A percentile compares a stretch with the other conserved stretches of the same genome.
phyloP scores from a whole-genome alignment of 2,113 vertebrate species.

The Indicator maculatus region DNA sequence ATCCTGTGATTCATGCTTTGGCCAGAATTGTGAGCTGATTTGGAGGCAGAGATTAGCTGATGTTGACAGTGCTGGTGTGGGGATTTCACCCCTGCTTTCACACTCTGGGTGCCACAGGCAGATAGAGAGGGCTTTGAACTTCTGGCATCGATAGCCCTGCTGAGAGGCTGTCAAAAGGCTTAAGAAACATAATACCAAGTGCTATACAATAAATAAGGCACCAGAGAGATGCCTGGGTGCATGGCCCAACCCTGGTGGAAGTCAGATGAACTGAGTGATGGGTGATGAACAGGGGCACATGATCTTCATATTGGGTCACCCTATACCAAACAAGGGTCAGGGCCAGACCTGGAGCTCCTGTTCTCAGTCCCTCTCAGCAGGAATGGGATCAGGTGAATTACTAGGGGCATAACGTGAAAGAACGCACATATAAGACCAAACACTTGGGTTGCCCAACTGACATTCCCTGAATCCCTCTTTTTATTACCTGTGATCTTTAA shows the following conservation, averaged over 20 bases:
- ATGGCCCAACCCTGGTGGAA: neutral
- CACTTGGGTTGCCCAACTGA: neutral
- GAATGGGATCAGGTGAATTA: neutral
- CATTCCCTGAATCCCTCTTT: neutral
- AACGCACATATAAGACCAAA: fast-evolving
- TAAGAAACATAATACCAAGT: neutral
- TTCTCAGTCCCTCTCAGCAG: neutral
- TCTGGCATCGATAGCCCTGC: neutral
- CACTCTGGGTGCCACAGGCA: neutral
- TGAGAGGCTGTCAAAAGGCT: neutral
- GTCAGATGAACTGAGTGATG: neutral
- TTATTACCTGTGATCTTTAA: neutral
- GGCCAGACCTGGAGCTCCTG: neutral
- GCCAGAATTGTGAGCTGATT: neutral
- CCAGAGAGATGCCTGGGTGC: neutral
- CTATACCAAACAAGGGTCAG: neutral
- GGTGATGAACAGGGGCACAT: neutral
- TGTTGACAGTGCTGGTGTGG: neutral
- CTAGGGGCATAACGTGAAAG: neutral
- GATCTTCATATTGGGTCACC: neutral
- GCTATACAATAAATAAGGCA: neutral
- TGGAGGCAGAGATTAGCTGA: neutral
- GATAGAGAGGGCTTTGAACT: fast-evolving
- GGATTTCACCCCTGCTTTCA: neutral
- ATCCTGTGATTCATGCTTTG: neutral